Evolutionary conservation across 2,888 invertebrate genomes (phyloP), one percentile per base, ranked within the genome.

Genomic region (Arge pagana): DNA sequence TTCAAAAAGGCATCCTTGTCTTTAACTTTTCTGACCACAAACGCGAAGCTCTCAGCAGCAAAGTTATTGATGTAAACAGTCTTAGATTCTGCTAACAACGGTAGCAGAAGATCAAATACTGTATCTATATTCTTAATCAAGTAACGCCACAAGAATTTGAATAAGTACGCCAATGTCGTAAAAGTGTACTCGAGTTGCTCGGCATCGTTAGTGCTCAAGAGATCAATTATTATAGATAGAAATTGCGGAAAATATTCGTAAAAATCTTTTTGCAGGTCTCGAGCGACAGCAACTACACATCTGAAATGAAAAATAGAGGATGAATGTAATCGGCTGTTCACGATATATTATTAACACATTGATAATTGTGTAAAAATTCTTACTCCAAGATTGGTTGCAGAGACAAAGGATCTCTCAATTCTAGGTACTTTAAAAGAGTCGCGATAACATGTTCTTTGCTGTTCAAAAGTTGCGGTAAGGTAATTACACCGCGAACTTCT

Each of bases 41-140:
- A 97, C 0, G 96, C 90, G 81, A 97, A 96, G 76, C 95, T 92
- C 78, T 97, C 96, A 0, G 95, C 93, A 3, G 96, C 95, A 83
- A 97, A 98, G 68, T 89, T 89, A 61, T 90, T 88, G 16, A 97
- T 87, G 70, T 95, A 93, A 56, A 85, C 84, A 18, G 92, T 90
- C 65, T 87, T 86, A n/a, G 81, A 79, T 45, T 87, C 86, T 62
- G 88, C 87, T 28, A 96, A 75, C 4, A 96, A 77, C 0, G 93
- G 91, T 26, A 91, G 72, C 6, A 92, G 81, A 39, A 84, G 80
- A 58, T 84, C 83, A 57, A 92, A 84, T 0, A 94, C 85, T 10
- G 82, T 79, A 39, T 84, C 82, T 39, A 95, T 84, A 70, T 95
- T 89, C 63, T 87, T 89, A 21, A 92, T 84, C 48, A 96, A 80